phyloP scores from a whole-genome alignment of 2,888 invertebrate genomes.

The Apotomis capreana region DNA sequence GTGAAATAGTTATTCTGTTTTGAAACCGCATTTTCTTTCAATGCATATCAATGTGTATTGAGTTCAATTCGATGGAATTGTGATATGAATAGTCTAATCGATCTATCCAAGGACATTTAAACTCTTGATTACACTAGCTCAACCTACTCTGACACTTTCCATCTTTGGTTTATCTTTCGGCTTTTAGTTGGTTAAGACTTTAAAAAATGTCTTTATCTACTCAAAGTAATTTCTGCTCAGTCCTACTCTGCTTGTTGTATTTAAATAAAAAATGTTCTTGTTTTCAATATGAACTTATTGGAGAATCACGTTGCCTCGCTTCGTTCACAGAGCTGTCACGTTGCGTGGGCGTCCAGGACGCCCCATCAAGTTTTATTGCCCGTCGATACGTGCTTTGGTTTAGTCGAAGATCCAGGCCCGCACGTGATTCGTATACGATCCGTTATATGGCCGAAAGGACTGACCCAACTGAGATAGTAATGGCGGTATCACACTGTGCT shows the following conservation, averaged over 20 bases:
- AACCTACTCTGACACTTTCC: too few relatives aligned
- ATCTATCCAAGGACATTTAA: too few relatives aligned
- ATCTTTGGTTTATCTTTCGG: too few relatives aligned
- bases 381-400: slow-evolving; percentile 4
- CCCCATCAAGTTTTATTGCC: slow-evolving; percentile 15
- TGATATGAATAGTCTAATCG: too few relatives aligned
- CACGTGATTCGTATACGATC: not conserved
- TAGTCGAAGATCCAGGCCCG: not conserved
- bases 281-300: not conserved
- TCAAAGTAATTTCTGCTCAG: too few relatives aligned
- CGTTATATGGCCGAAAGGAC: not conserved
- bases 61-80: too few relatives aligned
- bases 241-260: too few relatives aligned
- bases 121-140: too few relatives aligned
- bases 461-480: not conserved
- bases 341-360: not conserved
- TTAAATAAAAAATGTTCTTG: too few relatives aligned
- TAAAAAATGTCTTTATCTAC: too few relatives aligned
- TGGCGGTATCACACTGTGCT: too few relatives aligned
- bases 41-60: not conserved
- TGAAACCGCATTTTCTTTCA: not conserved
- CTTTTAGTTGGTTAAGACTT: too few relatives aligned
- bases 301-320: not conserved
- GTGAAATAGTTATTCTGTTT: not conserved
- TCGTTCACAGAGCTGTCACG: not conserved